A percentile compares a stretch with the other conserved stretches of the same genome.
phyloP scores from a whole-genome alignment of 2,113 vertebrate genomes.

The Rhinoptilus africanus region DNA sequence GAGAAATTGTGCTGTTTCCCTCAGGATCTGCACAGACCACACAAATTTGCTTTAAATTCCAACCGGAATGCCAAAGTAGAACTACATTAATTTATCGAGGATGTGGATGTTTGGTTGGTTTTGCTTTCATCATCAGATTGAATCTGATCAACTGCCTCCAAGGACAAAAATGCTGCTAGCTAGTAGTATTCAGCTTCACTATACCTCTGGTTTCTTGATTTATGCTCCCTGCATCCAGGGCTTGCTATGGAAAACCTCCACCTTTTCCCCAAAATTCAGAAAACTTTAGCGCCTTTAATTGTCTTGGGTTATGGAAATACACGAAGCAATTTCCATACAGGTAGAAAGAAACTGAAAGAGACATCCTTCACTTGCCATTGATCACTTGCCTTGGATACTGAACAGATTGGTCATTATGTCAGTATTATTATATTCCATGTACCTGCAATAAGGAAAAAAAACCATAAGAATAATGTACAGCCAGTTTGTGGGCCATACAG shows the following conservation, averaged over 20 bases:
- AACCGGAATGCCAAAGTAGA: neutral
- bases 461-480: neutral
- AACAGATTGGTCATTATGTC: neutral
- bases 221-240: neutral
- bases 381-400: neutral
- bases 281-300: neutral
- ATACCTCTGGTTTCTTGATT: neutral
- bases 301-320: neutral
- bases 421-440: neutral
- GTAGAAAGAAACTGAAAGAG: neutral
- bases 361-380: neutral
- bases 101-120: neutral
- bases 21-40: neutral
- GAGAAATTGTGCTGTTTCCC: neutral
- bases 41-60: neutral
- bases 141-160: neutral
- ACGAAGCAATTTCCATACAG: neutral
- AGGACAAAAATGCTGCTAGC: neutral
- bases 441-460: neutral
- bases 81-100: neutral
- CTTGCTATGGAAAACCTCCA: neutral
- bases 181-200: neutral
- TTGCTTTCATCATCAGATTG: neutral
- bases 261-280: neutral
- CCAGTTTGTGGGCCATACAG: neutral